phyloP scores from a whole-genome alignment of 2,797 vertebrate species.

The Eospalax fontanierii region DNA sequence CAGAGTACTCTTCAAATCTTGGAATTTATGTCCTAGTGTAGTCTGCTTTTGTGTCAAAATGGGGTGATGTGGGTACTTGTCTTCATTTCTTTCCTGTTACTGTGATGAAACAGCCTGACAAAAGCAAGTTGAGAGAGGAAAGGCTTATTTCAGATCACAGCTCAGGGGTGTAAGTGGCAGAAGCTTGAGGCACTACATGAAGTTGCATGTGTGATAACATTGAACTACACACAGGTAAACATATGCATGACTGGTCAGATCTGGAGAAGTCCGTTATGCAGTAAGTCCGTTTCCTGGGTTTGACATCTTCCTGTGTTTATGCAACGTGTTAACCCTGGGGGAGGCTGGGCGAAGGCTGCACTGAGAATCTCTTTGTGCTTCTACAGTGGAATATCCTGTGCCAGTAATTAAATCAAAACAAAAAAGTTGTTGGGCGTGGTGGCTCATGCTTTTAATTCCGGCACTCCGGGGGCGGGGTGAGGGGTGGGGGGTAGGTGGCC shows the following conservation, averaged over 20 bases:
- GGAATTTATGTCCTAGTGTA: background rate
- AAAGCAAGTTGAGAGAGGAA: background rate
- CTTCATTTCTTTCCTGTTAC: background rate
- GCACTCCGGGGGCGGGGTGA: too few species aligned
- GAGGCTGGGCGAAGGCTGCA: background rate
- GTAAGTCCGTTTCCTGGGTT: background rate
- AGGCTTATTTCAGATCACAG: background rate
- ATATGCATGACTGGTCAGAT: background rate
- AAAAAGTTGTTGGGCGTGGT: too few species aligned
- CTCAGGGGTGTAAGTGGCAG: background rate
- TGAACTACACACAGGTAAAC: background rate
- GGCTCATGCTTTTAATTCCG: too few species aligned
- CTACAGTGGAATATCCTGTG: background rate
- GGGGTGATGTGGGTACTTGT: background rate
- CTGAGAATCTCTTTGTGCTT: background rate
- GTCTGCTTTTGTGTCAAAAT: background rate
- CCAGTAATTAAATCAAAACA: slow-evolving; percentile 46
- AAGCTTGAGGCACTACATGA: background rate
- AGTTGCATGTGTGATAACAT: background rate
- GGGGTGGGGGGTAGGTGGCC: too few species aligned
- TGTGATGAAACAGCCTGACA: background rate
- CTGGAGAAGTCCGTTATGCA: background rate
- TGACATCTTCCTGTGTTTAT: background rate
- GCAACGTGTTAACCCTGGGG: background rate
- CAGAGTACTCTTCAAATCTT: background rate